Conservation (phyloP, 2,888 invertebrate species). For the Drosophila eohydei region DNA sequence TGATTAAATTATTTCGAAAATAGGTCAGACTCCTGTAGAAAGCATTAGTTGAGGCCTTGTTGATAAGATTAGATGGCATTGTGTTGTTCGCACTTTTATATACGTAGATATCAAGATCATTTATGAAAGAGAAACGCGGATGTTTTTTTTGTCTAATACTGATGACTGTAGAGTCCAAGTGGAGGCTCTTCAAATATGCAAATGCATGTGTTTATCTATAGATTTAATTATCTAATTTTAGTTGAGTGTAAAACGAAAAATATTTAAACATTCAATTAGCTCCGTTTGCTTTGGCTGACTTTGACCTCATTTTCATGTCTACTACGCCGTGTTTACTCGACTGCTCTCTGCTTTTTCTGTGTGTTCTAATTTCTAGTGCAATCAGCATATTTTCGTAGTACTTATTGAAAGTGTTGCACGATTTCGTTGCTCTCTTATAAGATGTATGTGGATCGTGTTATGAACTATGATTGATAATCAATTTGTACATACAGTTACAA, state of each 20-base stretch:
- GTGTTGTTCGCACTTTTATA: constrained; percentile 3
- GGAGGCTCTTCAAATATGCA: not conserved
- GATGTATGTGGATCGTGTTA: not conserved
- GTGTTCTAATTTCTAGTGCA: constrained; percentile 39
- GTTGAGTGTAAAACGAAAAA: constrained; percentile 9
- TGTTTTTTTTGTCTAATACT: not conserved
- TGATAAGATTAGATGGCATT: constrained; percentile 57
- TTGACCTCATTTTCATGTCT: constrained; percentile 53
- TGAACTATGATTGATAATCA: not conserved
- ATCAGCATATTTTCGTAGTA: constrained; percentile 48
- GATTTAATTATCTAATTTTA: constrained; percentile 6
- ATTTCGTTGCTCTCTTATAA: not conserved
- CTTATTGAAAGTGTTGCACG: constrained; percentile 35
- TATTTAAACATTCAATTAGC: constrained; percentile 30
- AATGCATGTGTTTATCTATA: not conserved
- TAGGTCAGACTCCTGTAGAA: constrained; percentile 58
- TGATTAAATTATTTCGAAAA: constrained; percentile 49
- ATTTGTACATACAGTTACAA: not conserved
- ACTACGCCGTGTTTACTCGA: constrained; percentile 4
- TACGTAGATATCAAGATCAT: constrained; percentile 18
- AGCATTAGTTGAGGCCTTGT: constrained; percentile 33
- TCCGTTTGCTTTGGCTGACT: constrained; percentile 49
- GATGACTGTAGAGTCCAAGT: not conserved
- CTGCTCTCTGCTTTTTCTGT: constrained; percentile 7
- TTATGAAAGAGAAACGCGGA: constrained; percentile 4